Base-by-base conservation (phyloP, 2,113 vertebrate genomes). In the Equus przewalskii region DNA sequence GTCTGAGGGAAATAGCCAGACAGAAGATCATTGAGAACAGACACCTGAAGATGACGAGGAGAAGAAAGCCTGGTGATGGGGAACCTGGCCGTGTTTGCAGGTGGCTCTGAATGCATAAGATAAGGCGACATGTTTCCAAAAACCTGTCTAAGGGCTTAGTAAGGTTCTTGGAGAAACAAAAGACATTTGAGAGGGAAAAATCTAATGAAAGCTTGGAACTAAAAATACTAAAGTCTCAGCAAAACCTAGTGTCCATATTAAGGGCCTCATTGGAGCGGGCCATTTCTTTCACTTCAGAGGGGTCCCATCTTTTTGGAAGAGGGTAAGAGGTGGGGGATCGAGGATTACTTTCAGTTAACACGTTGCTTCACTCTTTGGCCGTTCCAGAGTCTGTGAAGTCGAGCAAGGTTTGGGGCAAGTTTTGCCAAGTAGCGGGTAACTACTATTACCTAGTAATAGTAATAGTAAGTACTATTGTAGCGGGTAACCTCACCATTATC, bases 61-160 rank as follows among this genome's bases (percentile, higher is more conserved):
- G 56, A 26, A 36, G 80, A 51, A 46, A 51, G 28, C 5, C 1
- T 19, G 36, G 41, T 14, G 33, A 7, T 1, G 4, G 11, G 56
- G n/a, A 22, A 30, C 6, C 28, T 44, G 1, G 0, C 15, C 4
- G 7, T 24, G 21, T 12, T 4, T 28, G 21, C 19, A n/a, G 4
- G 51, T 28, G 80, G 12, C 33, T 75, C 21, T 12, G 19, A 64
- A 7, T 3, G 1, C 7, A 5, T 64, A 15, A 14, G 44, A 14
- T 4, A 22, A 76, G 62, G 56, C 1, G 12, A 44, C 60, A 11
- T 14, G 30, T 44, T 49, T 78, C 30, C 44, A 30, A 16, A 24
- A 24, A 9, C 36, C 8, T 24, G 16, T 82, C 24, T 21, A 62
- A 82, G 46, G 51, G 26, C 80, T 84, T 56, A 30, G 24, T 5